A percentile compares a stretch with the other conserved stretches of the same genome.
Evolutionary conservation across 2,797 vertebrate species (phyloP).

Genomic region (Sebastiscus albofasciatus): DNA sequence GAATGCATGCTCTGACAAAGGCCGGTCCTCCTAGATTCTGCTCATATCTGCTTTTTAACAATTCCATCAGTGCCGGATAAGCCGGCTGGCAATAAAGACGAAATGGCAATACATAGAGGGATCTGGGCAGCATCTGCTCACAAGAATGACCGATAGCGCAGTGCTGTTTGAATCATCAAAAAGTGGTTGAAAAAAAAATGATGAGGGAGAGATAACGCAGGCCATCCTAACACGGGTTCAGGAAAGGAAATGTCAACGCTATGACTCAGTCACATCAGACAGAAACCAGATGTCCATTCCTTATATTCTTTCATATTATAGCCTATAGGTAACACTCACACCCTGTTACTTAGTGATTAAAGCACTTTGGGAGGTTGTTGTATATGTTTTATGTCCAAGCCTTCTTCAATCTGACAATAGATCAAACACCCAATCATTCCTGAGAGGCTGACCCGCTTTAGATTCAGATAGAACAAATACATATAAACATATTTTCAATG

Average conservation of each 20-base stretch:
- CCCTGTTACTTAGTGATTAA: neutral
- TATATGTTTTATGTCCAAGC: neutral
- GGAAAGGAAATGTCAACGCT: constrained; percentile 56
- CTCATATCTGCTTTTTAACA: constrained; percentile 82
- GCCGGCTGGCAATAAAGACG: constrained; percentile 76
- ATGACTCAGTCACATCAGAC: constrained; percentile 31
- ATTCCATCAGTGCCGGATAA: constrained; percentile 84
- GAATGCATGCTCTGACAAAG: constrained; percentile 75
- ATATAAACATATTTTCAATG: neutral
- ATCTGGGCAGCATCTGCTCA: constrained; percentile 77
- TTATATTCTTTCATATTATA: constrained; percentile 9
- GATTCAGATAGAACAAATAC: neutral
- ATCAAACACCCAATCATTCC: neutral
- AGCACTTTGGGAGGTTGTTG: neutral
- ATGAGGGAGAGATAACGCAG: constrained; percentile 63
- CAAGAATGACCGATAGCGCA: constrained; percentile 71
- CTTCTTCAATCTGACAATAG: neutral
- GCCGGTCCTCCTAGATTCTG: constrained; percentile 77
- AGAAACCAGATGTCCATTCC: constrained; percentile 15
- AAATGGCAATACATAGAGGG: constrained; percentile 73
- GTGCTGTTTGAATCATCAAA: constrained; percentile 77
- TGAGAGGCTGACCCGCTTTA: neutral
- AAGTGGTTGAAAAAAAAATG: constrained; percentile 51
- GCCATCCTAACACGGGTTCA: constrained; percentile 30
- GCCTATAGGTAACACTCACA: neutral